A percentile compares a stretch with the other conserved stretches of the same genome.
Conservation (phyloP, 2,888 invertebrate species). For the Dynastes tityus region DNA sequence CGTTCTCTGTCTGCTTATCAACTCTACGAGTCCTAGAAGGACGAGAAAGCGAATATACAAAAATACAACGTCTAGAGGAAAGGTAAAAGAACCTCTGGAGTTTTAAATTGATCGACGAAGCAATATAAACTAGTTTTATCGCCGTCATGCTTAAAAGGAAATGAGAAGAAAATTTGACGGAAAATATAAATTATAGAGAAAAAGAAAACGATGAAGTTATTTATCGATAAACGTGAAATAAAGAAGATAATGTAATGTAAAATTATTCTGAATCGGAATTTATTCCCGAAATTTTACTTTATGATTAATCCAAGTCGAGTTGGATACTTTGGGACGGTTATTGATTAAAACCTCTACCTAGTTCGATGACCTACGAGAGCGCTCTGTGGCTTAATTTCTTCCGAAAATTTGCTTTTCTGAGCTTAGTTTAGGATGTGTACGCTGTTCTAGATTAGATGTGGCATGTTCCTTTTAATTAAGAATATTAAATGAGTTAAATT, state of each 20-base stretch:
- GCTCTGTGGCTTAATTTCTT: conserved; percentile 6
- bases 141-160: too few species aligned
- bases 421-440: not conserved
- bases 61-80: too few species aligned
- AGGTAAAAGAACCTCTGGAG: too few species aligned
- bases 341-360: conserved; percentile 21
- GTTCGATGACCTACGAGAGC: conserved; percentile 33
- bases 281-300: not conserved
- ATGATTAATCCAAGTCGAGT: not conserved
- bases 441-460: not conserved
- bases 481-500: too few species aligned
- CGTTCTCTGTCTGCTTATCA: not conserved
- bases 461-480: too few species aligned
- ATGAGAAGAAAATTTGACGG: too few species aligned
- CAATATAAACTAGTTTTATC: too few species aligned
- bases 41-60: not conserved
- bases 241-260: not conserved
- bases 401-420: not conserved
- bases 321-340: not conserved
- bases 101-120: too few species aligned
- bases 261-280: conserved; percentile 6
- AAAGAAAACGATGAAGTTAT: not conserved
- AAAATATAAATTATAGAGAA: not conserved
- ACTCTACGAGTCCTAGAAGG: not conserved
- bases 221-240: not conserved